Base-by-base conservation (phyloP, 2,888 invertebrate genomes). In the Spilarctia lutea region DNA sequence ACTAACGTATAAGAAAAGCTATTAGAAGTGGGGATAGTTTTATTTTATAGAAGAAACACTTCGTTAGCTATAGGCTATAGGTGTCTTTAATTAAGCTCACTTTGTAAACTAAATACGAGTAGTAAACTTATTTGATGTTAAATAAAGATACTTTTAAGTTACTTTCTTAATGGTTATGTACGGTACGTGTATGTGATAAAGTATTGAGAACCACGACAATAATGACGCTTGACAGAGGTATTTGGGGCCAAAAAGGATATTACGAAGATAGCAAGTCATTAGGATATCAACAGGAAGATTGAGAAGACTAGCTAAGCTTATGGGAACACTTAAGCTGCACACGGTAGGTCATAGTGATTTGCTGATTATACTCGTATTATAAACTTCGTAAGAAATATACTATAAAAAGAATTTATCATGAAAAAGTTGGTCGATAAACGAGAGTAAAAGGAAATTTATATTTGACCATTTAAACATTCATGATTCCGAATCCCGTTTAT, bases 1-100 rank as follows among this genome's bases (percentile, higher is more conserved):
- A 60, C 30, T 60, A 27, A 60, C 27, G 35, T 70, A 60, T 70
- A n/a, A 60, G 52, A 70, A 70, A 27, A 20, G 7, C 20, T 42
- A 70, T 70, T 42, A n/a, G 60, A 30, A 13, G 42, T 20, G n/a
- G 13, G 2, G 39, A 70, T 27, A 35, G 35, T 69, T 13, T 39
- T 70, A n/a, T 42, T 70, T 70, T 52, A n/a, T 63, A 30, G 6
- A 39, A 63, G n/a, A 60, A 70, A 63, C 10, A 63, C n/a, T 42
- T 63, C 42, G 70, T 42, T 63, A 63, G 20, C 60, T 42, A 30
- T 30, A 42, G 39, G 20, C 56, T 63, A 60, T 16, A 30, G 60
- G 3, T 30, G 33, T 68, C 16, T 48, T 20, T 68, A 48, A 30
- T 52, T 24, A 24, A 27, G 27, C 13, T 13, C 6, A 11, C 1